Conservation (phyloP, 1,140 invertebrate genomes). For the Habropoda laboriosa region DNA sequence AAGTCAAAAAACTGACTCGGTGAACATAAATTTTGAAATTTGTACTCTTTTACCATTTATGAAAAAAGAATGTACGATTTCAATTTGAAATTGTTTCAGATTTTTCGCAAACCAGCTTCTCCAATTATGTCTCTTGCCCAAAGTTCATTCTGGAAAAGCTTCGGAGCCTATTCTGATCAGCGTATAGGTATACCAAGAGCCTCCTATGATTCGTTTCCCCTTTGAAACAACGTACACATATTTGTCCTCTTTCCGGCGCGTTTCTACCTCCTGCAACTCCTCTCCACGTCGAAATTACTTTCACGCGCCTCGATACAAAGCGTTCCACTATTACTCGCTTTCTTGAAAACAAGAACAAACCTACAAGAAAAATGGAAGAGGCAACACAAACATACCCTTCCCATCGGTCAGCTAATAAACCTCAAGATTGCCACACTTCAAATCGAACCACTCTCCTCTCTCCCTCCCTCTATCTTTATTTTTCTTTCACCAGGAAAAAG, state of each 20-base stretch:
- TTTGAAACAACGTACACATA: not conserved
- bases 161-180: not conserved
- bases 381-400: too few species aligned
- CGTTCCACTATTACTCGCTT: not conserved
- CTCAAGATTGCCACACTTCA: not conserved
- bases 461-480: too few species aligned
- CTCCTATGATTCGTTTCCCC: not conserved
- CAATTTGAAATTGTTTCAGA: too few species aligned
- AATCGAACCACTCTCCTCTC: too few species aligned
- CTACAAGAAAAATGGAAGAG: not conserved
- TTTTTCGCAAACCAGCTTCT: too few species aligned
- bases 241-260: not conserved
- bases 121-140: too few species aligned
- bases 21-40: not conserved
- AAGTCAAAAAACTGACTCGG: too few species aligned
- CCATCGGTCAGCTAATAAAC: too few species aligned
- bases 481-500: not conserved
- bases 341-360: not conserved
- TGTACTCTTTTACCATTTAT: not conserved
- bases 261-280: not conserved
- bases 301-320: not conserved
- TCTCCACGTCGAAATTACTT: not conserved
- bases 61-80: too few species aligned
- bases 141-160: too few species aligned
- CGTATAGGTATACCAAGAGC: not conserved